Conservation (phyloP, 2,797 vertebrate species). For the Hoplostethus atlanticus region DNA sequence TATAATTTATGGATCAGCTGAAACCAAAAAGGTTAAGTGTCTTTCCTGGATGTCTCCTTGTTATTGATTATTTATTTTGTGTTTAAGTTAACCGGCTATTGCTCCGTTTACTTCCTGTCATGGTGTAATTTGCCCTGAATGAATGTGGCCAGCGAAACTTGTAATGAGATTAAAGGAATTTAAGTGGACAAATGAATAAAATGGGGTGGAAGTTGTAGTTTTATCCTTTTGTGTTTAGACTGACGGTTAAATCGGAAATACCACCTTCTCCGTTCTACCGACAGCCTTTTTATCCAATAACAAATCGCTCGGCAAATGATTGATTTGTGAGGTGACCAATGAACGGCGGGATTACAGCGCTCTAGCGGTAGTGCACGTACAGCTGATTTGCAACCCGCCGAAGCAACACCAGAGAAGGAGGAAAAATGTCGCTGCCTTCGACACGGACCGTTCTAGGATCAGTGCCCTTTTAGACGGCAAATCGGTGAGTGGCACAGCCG, state of each 20-base stretch:
- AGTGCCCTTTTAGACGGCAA: conserved; percentile 72
- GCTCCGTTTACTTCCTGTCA: no score
- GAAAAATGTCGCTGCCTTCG: conserved; percentile 77
- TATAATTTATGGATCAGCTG: no score
- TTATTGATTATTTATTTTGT: no score
- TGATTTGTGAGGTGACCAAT: conserved; percentile 67
- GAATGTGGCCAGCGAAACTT: no score
- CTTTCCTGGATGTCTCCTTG: no score
- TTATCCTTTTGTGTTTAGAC: not conserved
- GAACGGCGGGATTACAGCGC: conserved; percentile 20
- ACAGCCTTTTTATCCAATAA: conserved; percentile 49
- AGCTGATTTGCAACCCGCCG: conserved; percentile 87
- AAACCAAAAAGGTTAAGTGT: no score
- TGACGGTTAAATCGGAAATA: conserved; percentile 56
- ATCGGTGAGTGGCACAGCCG: conserved; percentile 82
- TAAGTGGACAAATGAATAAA: not conserved
- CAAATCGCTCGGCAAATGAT: not conserved
- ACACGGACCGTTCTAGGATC: conserved; percentile 88
- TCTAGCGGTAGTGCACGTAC: conserved; percentile 42
- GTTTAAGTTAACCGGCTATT: no score
- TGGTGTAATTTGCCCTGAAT: no score
- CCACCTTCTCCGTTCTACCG: conserved; percentile 27
- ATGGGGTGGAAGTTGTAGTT: not conserved
- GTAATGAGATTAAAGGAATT: no score
- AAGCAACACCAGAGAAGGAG: conserved; percentile 77